Evolutionary conservation across 2,113 vertebrate species (phyloP).

Genomic region (Bubo blakistoni): DNA sequence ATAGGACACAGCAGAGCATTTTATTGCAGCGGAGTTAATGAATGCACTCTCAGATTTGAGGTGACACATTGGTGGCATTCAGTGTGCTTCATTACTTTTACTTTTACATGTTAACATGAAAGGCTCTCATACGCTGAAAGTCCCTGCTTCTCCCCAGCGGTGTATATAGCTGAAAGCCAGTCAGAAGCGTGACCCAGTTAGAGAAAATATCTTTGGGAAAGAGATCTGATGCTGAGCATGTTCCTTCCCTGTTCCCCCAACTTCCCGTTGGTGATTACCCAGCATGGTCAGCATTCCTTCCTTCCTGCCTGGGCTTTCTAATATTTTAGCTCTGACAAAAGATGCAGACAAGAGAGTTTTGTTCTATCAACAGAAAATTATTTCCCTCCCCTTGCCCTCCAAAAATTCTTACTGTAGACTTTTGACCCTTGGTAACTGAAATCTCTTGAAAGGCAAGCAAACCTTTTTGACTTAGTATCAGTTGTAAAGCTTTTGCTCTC

Average conservation of each 20-base stretch:
- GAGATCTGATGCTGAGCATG: constrained; percentile 31
- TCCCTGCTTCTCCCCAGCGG: constrained; percentile 39
- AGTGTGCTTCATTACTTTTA: constrained; percentile 56
- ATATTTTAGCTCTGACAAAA: constrained; percentile 36
- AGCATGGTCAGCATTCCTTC: background rate
- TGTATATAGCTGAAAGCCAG: constrained; percentile 49
- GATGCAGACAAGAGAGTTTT: constrained; percentile 12
- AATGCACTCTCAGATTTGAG: constrained; percentile 38
- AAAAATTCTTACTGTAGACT: background rate
- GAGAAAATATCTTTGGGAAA: constrained; percentile 4
- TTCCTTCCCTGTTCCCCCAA: background rate
- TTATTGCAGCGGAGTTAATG: constrained; percentile 22
- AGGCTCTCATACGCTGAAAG: constrained; percentile 42
- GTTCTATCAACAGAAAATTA: background rate
- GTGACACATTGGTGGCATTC: constrained; percentile 30
- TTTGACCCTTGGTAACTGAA: background rate
- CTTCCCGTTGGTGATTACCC: background rate
- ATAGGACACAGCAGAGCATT: constrained; percentile 39
- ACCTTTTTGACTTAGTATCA: background rate
- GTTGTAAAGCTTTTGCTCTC: background rate
- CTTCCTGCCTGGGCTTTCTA: background rate
- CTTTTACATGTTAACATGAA: constrained; percentile 41
- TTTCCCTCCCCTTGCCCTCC: background rate
- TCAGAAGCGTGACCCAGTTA: constrained; percentile 15
- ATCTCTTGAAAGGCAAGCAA: constrained; percentile 3